A percentile compares a stretch with the other conserved stretches of the same genome.
Evolutionary conservation across 2,113 vertebrate species (phyloP).

Genomic region (Bubo blakistoni): DNA sequence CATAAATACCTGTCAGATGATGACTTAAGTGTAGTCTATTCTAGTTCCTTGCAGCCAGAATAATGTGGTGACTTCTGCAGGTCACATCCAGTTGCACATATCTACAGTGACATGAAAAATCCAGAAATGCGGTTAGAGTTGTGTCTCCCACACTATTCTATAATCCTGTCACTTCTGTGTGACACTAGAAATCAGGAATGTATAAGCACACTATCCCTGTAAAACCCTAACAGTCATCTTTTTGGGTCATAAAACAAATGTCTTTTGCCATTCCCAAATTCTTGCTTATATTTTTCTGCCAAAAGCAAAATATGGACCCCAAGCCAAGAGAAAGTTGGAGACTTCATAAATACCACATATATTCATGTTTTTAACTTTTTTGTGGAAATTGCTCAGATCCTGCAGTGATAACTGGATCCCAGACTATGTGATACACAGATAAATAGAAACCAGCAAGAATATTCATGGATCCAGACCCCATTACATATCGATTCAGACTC

Average conservation of each 20-base stretch:
- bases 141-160: not conserved
- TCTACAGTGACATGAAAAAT: not conserved
- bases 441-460: slow-evolving; percentile 19
- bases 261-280: not conserved
- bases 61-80: not conserved
- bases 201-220: not conserved
- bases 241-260: not conserved
- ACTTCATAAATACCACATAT: not conserved
- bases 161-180: not conserved
- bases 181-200: not conserved
- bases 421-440: not conserved
- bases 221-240: not conserved
- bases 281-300: not conserved
- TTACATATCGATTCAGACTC: not conserved
- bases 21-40: not conserved
- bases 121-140: not conserved
- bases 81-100: not conserved
- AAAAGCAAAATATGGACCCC: not conserved
- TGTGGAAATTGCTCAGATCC: not conserved
- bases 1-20: not conserved
- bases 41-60: not conserved
- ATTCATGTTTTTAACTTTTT: not conserved
- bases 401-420: not conserved
- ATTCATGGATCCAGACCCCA: slow-evolving; percentile 19
- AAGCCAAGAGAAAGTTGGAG: not conserved